Evolutionary conservation across 2,113 vertebrate species (phyloP).

Genomic region (Grus americana): DNA sequence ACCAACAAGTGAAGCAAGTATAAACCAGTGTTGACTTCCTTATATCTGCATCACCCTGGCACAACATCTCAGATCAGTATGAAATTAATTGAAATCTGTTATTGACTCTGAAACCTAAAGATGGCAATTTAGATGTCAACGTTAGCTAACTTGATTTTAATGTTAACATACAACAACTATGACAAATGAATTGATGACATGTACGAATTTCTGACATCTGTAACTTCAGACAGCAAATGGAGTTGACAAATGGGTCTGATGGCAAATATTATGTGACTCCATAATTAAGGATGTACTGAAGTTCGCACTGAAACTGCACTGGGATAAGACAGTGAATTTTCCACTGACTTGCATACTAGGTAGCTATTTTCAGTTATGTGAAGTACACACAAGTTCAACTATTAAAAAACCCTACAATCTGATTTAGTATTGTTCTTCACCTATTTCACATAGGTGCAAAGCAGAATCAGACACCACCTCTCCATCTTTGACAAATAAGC

Average conservation of each 20-base stretch:
- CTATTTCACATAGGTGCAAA: not conserved
- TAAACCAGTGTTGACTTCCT: not conserved
- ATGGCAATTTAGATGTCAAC: constrained; percentile 38
- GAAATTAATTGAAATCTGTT: constrained; percentile 41
- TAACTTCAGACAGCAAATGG: constrained; percentile 34
- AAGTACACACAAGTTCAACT: not conserved
- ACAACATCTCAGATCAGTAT: constrained; percentile 15
- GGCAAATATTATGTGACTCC: constrained; percentile 60
- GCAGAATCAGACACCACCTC: not conserved
- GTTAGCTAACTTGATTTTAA: not conserved
- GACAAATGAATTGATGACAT: constrained; percentile 58
- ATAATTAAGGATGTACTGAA: constrained; percentile 34
- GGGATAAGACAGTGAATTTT: not conserved
- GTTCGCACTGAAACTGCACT: constrained; percentile 10
- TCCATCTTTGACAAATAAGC: not conserved
- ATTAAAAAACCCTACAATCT: not conserved
- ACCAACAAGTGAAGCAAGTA: not conserved
- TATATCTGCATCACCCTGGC: not conserved
- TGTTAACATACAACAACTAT: constrained; percentile 38
- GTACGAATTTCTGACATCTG: constrained; percentile 53
- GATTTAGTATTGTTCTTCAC: not conserved
- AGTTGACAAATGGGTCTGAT: constrained; percentile 55
- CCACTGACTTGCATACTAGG: not conserved
- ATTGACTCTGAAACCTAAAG: constrained; percentile 46
- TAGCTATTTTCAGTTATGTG: not conserved